Evolutionary conservation across 2,888 invertebrate species (phyloP), one percentile per base, ranked within the genome.

Genomic region (Brachyptera risi): DNA sequence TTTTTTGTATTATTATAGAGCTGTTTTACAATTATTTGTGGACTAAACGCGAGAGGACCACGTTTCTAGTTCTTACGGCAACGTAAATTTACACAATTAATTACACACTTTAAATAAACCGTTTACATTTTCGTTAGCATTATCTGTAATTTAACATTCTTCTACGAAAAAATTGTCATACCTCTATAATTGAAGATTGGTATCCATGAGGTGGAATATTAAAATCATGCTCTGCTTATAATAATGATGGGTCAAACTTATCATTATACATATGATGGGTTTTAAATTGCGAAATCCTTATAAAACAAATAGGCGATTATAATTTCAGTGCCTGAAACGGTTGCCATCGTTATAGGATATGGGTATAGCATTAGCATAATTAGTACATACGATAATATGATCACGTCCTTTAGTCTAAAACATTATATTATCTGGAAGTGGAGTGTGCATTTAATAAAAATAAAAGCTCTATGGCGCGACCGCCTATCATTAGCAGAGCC

Each of bases 331-430:
- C n/a, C n/a, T 11, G 31, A 31, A 2, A 47, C 5, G 17, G 37
- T 54, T 54, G 9, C 54, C 54, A 54, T 24, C 37, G 54, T 11
- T 31, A 42, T 42, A 51, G 3, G 50, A 26, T n/a, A n/a, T n/a
- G n/a, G n/a, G n/a, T n/a, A 26, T 37, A 49, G 47, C 44, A 50
- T 61, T 61, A 61, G 57, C 51, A 61, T 61, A 58, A 61, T 61
- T 61, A 61, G 61, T 61, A 50, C n/a, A 58, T 35, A 37, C 15
- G 57, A 61, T 61, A 61, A 57, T 58, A 27, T 40, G 31, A 61
- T 49, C 56, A 61, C 51, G 59, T 59, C 35, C 38, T n/a, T n/a
- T n/a, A n/a, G n/a, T n/a, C n/a, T n/a, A n/a, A n/a, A n/a, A n/a
- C n/a, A n/a, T n/a, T n/a, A n/a, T n/a, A n/a, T n/a, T n/a, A n/a